Evolutionary conservation across 2,797 vertebrate species (phyloP), one percentile per base, ranked within the genome.

Genomic region (Poeciliopsis infans): DNA sequence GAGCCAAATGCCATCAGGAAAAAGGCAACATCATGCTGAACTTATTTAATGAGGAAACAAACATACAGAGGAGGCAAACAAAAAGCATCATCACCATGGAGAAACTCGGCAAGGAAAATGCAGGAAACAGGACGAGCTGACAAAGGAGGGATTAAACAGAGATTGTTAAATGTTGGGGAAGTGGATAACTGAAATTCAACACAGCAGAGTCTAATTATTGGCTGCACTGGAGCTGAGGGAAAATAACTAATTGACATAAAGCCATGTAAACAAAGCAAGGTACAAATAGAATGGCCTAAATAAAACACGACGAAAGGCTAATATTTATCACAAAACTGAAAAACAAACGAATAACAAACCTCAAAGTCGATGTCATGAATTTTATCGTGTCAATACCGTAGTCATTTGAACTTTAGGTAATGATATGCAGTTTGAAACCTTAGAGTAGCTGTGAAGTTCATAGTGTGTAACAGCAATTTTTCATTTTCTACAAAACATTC

Each of bases 71-170:
- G 33, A 66, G 64, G 7, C 8, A 36, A 23, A 36, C 15, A 66
- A 36, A 39, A 66, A 66, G 18, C 18, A 39, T 20, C 36, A 41
- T 6, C 36, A 12, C 39, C 64, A 25, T 41, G 36, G 64, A 68
- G 64, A 68, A 68, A 25, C 64, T 4, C 10, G 5, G 36, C 36
- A 41, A 68, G 36, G 20, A 68, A 41, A 39, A 68, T 68, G 68
- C 25, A 43, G 25, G 68, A 45, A 15, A 45, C 12, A 45, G 25
- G n/a, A 70, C 45, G 23, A 43, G n/a, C 25, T 70, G 41, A 43
- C 41, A n/a, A 69, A 45, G 66, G 66, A 45, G 12, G 68, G 68
- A n/a, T 70, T 70, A 13, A 70, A 70, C 68, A 70, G 68, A 70
- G 12, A 45, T 70, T 15, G 68, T 25, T n/a, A 43, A 70, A 45